Conservation (phyloP, 2,797 vertebrate species). For the Siniperca undulata region DNA sequence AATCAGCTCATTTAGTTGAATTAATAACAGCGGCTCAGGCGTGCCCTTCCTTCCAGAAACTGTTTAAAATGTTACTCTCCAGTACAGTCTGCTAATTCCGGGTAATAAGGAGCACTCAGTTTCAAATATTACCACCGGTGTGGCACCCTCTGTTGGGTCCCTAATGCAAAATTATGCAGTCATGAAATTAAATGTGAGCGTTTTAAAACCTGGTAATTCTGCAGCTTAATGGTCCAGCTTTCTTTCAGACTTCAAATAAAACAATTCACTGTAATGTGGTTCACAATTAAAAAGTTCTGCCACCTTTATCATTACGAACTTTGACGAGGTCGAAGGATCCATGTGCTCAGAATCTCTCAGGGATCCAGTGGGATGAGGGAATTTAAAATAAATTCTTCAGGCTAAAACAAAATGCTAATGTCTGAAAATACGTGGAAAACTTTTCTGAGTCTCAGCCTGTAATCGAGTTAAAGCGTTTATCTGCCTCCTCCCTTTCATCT, state of each 20-base stretch:
- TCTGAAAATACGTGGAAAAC: background rate
- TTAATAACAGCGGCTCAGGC: slow-evolving; percentile 60
- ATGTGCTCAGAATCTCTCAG: slow-evolving; percentile 13
- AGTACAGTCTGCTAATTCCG: slow-evolving; percentile 54
- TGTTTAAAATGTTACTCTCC: slow-evolving; percentile 56
- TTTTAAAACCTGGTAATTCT: slow-evolving; percentile 63
- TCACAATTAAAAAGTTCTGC: slow-evolving; percentile 57
- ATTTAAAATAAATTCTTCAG: slow-evolving; percentile 13
- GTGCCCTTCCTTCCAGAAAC: slow-evolving; percentile 58
- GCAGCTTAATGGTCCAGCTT: slow-evolving; percentile 59
- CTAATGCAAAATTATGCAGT: slow-evolving; percentile 71
- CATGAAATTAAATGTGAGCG: slow-evolving; percentile 66
- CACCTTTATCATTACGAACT: slow-evolving; percentile 35
- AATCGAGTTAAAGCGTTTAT: background rate
- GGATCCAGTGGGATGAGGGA: slow-evolving; percentile 7
- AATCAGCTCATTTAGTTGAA: slow-evolving; percentile 74
- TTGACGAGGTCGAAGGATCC: slow-evolving; percentile 14
- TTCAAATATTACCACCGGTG: slow-evolving; percentile 58
- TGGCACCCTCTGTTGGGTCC: slow-evolving; percentile 47
- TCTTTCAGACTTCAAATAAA: slow-evolving; percentile 54
- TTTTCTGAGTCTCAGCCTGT: slow-evolving; percentile 3
- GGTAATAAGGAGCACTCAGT: slow-evolving; percentile 58
- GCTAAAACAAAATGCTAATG: slow-evolving; percentile 16
- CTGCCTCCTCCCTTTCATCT: background rate
- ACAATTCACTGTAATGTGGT: slow-evolving; percentile 50